Conservation (phyloP, 2,888 invertebrate species). For the Nephrotoma appendiculata region DNA sequence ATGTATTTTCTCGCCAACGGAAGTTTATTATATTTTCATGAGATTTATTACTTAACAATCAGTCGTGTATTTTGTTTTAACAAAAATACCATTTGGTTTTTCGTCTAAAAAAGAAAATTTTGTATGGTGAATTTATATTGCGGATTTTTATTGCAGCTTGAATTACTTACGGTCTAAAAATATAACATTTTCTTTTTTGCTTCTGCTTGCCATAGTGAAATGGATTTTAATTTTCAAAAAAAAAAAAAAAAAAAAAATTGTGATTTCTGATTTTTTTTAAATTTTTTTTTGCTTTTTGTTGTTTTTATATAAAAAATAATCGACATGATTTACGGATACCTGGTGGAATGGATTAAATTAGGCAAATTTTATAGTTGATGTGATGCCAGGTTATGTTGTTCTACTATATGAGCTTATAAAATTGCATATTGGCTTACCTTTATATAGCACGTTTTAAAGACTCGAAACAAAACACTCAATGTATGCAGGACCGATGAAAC, state of each 20-base stretch:
- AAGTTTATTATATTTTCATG: background rate
- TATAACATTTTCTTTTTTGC: background rate
- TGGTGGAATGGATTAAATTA: background rate
- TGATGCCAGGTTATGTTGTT: background rate
- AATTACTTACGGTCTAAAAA: background rate
- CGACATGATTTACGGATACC: background rate
- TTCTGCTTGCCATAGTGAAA: background rate
- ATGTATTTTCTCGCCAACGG: background rate
- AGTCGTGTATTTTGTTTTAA: background rate
- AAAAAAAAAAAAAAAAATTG: background rate
- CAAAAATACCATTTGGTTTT: background rate
- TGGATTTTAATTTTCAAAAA: background rate
- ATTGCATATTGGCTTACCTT: too few species aligned
- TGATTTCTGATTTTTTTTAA: background rate
- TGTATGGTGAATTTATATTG: background rate
- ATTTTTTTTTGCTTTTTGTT: background rate
- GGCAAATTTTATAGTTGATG: background rate
- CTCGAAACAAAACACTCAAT: too few species aligned
- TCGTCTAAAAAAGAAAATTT: background rate
- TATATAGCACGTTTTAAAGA: too few species aligned
- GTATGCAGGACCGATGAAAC: too few species aligned
- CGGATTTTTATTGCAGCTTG: background rate
- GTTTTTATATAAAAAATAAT: background rate
- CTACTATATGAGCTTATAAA: background rate
- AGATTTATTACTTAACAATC: background rate